Conservation (phyloP, 1,140 invertebrate species). For the Propsilocerus akamusi region DNA sequence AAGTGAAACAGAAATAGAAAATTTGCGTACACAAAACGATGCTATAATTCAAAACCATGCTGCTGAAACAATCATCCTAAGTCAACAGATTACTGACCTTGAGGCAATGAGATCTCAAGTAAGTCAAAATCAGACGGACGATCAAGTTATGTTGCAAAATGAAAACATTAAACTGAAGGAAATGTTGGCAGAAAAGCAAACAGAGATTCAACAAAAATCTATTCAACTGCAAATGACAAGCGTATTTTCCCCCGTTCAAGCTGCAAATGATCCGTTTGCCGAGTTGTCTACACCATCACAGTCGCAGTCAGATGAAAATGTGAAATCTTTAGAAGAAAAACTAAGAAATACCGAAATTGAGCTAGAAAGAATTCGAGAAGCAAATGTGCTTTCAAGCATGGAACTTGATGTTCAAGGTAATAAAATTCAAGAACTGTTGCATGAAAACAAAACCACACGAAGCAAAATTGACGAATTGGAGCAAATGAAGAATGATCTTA, state of each 20-base stretch:
- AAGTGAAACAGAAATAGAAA: slow-evolving; percentile 22
- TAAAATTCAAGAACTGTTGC: slow-evolving; percentile 7
- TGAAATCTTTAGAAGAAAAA: background rate
- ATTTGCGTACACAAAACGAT: slow-evolving; percentile 18
- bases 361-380: slow-evolving; percentile 3
- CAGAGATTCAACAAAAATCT: slow-evolving; percentile 15
- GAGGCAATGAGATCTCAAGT: slow-evolving; percentile 15
- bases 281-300: background rate
- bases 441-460: background rate
- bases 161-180: slow-evolving; percentile 21
- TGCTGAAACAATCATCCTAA: slow-evolving; percentile 15
- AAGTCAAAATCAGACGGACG: slow-evolving; percentile 22
- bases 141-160: slow-evolving; percentile 21
- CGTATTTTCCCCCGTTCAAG: slow-evolving; percentile 3
- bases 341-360: slow-evolving; percentile 6
- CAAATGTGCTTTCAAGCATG: background rate
- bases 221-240: slow-evolving; percentile 12
- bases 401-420: slow-evolving; percentile 7
- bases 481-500: slow-evolving; percentile 6
- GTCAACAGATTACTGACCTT: slow-evolving; percentile 18
- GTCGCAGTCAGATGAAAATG: background rate
- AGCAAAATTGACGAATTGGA: slow-evolving; percentile 6
- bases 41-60: slow-evolving; percentile 17
- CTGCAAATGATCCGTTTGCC: background rate
- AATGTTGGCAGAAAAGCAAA: slow-evolving; percentile 17